Base-by-base conservation (phyloP, 1,140 invertebrate species). In the Diplogasteroides magnus region DNA sequence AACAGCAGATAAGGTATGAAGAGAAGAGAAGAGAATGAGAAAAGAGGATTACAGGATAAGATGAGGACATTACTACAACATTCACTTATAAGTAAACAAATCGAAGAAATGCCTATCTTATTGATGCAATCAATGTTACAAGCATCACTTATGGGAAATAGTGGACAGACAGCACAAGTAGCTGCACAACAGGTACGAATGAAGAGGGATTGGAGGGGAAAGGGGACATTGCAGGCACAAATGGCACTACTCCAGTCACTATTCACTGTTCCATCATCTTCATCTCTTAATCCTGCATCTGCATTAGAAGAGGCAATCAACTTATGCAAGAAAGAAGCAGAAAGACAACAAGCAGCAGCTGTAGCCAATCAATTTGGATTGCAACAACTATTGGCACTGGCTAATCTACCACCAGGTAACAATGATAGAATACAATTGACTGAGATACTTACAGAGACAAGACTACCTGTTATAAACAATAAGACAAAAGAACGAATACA, bases 121-220 rank as follows among this genome's bases (percentile, higher is more conserved):
- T 31, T 61, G 28, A 64, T 67, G 65, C 31, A 48, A n/a, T 31
- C 0, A 26, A 29, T 31, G 13, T 31, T 58, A 13, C 63, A 60
- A n/a, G 56, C 28, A 26, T 63, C 68, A n/a, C 31, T 74, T 3
- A 31, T 61, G n/a, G 55, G 27, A 19, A 56, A 55, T 31, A 26
- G 26, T 29, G 62, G n/a, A 86, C 74, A 84, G 84, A 14, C 84
- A 82, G 73, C 79, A 83, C 77, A 74, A 81, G 6, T 81, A 15
- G 61, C 61, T 13, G 61, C 61, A 19, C 61, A 28, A 31, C 61
- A 58, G 32, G 48, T 69, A 19, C 68, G 62, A 61, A 26, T 31
- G 59, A 28, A 27, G 37, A 14, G n/a, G n/a, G n/a, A n/a, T n/a
- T n/a, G n/a, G n/a, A n/a, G n/a, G n/a, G n/a, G n/a, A 60, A 67